A percentile compares a stretch with the other conserved stretches of the same genome.
Evolutionary conservation across 2,888 invertebrate species (phyloP).

Genomic region (Petrolisthes manimaculis): DNA sequence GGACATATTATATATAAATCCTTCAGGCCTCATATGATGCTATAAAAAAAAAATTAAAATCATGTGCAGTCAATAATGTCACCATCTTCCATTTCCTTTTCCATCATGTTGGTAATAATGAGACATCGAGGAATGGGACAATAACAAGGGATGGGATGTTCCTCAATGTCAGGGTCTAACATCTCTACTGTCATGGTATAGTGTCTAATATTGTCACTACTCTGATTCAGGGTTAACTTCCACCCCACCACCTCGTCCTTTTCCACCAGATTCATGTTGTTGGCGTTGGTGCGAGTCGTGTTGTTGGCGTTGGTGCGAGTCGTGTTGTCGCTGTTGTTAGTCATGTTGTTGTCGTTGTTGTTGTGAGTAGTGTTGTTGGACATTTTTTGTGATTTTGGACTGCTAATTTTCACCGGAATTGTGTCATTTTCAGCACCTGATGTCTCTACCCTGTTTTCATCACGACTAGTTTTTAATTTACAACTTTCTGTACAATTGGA

Average conservation of each 20-base stretch:
- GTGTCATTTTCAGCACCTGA: background rate
- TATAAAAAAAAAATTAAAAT: background rate
- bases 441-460: background rate
- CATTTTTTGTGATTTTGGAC: too few relatives aligned
- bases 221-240: conserved; percentile 76
- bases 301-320: too few relatives aligned
- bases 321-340: too few relatives aligned
- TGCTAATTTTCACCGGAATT: background rate
- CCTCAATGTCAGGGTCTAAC: conserved; percentile 78
- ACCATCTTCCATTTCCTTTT: conserved; percentile 50
- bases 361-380: too few relatives aligned
- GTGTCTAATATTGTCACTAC: conserved; percentile 73
- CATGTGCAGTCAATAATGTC: conserved; percentile 38
- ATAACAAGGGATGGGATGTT: conserved; percentile 83
- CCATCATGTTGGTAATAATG: conserved; percentile 63
- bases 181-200: conserved; percentile 81
- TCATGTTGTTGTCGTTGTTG: too few relatives aligned
- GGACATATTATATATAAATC: background rate
- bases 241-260: conserved; percentile 71
- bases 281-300: too few relatives aligned
- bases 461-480: background rate
- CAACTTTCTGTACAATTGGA: background rate
- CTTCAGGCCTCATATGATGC: background rate
- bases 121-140: conserved; percentile 72
- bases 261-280: conserved; percentile 71